phyloP scores from a whole-genome alignment of 2,797 vertebrate genomes.

The Benthosema pterotum region DNA sequence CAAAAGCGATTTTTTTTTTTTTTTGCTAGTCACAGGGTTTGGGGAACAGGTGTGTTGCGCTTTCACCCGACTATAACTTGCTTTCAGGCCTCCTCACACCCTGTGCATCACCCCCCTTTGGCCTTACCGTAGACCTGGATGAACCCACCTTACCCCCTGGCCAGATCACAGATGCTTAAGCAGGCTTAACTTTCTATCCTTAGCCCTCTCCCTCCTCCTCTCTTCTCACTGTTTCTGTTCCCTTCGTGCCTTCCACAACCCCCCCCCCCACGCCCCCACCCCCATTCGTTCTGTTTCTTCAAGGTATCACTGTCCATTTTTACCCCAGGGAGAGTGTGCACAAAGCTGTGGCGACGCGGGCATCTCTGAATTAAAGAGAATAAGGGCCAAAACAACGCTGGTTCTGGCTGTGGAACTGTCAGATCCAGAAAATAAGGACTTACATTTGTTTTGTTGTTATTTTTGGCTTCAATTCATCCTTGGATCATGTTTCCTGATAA shows the following conservation, averaged over 20 bases:
- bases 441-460: constrained; percentile 9
- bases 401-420: background rate
- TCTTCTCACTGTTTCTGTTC: background rate
- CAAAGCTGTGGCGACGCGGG: constrained; percentile 20
- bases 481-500: constrained; percentile 71
- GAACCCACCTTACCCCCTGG: background rate
- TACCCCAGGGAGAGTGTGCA: constrained; percentile 34
- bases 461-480: constrained; percentile 23
- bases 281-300: too few relatives aligned
- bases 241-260: too few relatives aligned
- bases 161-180: constrained; percentile 59
- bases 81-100: too few relatives aligned
- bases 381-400: too few relatives aligned
- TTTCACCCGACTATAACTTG: too few relatives aligned
- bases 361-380: background rate
- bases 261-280: too few relatives aligned
- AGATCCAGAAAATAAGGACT: background rate
- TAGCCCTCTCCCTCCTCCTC: constrained; percentile 37
- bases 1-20: too few relatives aligned
- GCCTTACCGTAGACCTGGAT: too few relatives aligned
- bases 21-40: too few relatives aligned
- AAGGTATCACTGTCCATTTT: constrained; percentile 61
- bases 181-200: constrained; percentile 78
- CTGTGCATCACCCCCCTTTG: too few relatives aligned
- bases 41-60: too few relatives aligned